A percentile compares a stretch with the other conserved stretches of the same genome.
Evolutionary conservation across 2,888 invertebrate species (phyloP).

Genomic region (Napeogenes sylphis): DNA sequence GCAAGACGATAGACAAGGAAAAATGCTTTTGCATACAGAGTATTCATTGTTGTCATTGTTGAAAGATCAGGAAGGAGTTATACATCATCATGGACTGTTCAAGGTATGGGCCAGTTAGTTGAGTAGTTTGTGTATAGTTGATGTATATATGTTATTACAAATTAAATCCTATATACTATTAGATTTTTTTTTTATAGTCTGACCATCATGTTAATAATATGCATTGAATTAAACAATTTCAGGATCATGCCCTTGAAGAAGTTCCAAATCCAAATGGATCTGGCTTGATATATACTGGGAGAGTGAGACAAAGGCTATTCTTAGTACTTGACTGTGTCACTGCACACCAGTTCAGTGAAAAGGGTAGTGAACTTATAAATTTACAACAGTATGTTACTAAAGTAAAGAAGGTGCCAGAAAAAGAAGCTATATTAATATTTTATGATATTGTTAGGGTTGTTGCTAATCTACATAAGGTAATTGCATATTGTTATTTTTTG

Average conservation of each 20-base stretch:
- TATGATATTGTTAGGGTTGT: slow-evolving; percentile 86
- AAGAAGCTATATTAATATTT: slow-evolving; percentile 85
- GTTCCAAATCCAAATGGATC: slow-evolving; percentile 66
- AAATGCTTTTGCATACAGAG: slow-evolving; percentile 87
- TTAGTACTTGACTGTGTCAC: slow-evolving; percentile 85
- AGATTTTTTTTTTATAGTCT: neutral
- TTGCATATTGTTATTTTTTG: slow-evolving; percentile 15
- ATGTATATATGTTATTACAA: neutral
- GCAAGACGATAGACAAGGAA: slow-evolving; percentile 86
- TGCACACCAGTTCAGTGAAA: slow-evolving; percentile 80
- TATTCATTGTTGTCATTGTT: slow-evolving; percentile 84
- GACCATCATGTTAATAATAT: slow-evolving; percentile 1
- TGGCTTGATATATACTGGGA: slow-evolving; percentile 77
- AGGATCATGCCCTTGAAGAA: slow-evolving; percentile 85
- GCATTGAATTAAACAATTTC: slow-evolving; percentile 34
- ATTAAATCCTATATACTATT: neutral
- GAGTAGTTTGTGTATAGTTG: neutral
- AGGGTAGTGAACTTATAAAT: slow-evolving; percentile 79
- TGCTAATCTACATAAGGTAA: slow-evolving; percentile 83
- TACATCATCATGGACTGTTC: slow-evolving; percentile 86
- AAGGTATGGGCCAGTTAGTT: slow-evolving; percentile 69
- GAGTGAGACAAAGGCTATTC: slow-evolving; percentile 79
- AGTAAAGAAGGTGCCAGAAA: slow-evolving; percentile 85
- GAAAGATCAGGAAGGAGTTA: slow-evolving; percentile 83
- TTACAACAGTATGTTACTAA: slow-evolving; percentile 86